Evolutionary conservation across 2,113 vertebrate genomes (phyloP), one percentile per base, ranked within the genome.

Genomic region (Clarias gariepinus): DNA sequence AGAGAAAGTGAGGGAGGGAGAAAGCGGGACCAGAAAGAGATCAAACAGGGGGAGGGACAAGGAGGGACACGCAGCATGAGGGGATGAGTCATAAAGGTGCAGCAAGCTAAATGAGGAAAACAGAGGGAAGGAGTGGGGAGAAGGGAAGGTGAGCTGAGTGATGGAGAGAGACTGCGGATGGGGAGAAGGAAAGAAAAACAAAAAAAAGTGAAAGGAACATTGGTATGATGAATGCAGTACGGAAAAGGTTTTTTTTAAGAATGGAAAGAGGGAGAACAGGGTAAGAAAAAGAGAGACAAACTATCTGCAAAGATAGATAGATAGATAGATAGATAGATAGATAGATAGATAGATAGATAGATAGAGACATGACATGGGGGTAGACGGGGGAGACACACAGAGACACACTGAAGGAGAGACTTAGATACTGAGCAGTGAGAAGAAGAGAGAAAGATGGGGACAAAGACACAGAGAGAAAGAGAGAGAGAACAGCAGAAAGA

Each of bases 41-140:
- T 11, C 69, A 2, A 36, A 78, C 5, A 1, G 25, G 1, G 33
- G 66, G 79, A 28, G 85, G 61, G 41, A 57, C 41, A 80, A 57
- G 77, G 52, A 28, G 85, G 47, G 55, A 55, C 33, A 64, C 36
- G 1, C 36, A 73, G 21, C 36, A 33, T 60, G 69, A 16, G 53
- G 13, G 30, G 85, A 86, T 81, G 85, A 86, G 77, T 86, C 85
- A 86, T 64, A 81, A 81, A 86, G 64, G 63, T 86, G 36, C 77
- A 33, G 76, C 61, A 85, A 30, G 52, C 21, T 57, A 80, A 80
- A 64, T 69, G 64, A 81, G 55, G 47, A 52, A 81, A 69, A 81
- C 64, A 33, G 85, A 81, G 57, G 64, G 33, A 77, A 55, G 1
- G 74, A 78, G 84, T 61, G 47, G 47, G 47, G 47, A 47, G 47